phyloP scores from a whole-genome alignment of 2,797 vertebrate genomes.

The Delichon dasypus region DNA sequence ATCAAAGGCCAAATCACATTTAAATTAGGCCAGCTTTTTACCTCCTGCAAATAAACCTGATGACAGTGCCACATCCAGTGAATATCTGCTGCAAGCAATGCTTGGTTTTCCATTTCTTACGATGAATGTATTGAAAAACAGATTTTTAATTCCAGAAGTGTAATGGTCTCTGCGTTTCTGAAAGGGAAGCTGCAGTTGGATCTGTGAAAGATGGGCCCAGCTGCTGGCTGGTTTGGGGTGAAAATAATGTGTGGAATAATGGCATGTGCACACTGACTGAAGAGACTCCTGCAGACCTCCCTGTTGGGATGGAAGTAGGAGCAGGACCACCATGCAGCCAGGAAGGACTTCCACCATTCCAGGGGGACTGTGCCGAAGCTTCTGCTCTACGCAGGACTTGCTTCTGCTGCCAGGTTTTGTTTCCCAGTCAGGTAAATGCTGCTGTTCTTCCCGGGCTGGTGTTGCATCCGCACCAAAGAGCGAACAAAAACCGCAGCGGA shows the following conservation, averaged over 20 bases:
- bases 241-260: neutral
- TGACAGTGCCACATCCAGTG: neutral
- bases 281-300: neutral
- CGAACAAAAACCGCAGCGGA: rapidly evolving
- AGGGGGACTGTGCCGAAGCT: neutral
- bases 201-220: neutral
- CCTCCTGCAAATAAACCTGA: constrained; percentile 8
- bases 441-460: neutral
- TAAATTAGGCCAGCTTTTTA: constrained; percentile 33
- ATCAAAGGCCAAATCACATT: neutral
- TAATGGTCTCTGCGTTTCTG: neutral
- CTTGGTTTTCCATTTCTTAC: constrained; percentile 7
- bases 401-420: neutral
- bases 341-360: neutral
- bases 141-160: neutral
- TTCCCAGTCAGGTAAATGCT: neutral
- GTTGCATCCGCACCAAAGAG: neutral
- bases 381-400: neutral
- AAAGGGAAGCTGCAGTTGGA: neutral
- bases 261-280: neutral
- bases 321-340: neutral
- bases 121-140: neutral
- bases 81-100: neutral
- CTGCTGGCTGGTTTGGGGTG: neutral
- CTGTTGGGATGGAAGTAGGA: neutral